Percentiles rank a stretch among this genome's conserved stretches.
Conservation (phyloP, 2,797 vertebrate species). For the Neostethus bicornis region DNA sequence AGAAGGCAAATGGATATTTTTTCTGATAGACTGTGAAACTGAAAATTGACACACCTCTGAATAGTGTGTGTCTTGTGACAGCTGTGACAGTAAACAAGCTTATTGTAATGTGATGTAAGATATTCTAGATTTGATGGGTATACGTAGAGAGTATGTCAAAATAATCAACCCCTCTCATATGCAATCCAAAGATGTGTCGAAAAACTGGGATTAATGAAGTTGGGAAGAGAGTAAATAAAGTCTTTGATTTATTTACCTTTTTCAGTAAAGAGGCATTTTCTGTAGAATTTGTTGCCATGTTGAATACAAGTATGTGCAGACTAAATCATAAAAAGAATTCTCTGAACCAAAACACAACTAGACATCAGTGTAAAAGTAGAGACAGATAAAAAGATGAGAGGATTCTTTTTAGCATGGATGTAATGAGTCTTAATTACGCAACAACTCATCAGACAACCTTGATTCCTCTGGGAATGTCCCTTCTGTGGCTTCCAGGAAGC, state of each 20-base stretch:
- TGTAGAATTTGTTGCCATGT: no score
- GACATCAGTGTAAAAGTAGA: neutral
- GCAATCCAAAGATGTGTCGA: constrained; percentile 27
- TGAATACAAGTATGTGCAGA: no score
- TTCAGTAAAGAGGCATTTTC: no score
- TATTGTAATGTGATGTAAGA: constrained; percentile 36
- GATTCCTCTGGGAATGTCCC: constrained; percentile 62
- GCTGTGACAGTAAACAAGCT: constrained; percentile 26
- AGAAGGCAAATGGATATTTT: constrained; percentile 16
- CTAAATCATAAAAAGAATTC: no score
- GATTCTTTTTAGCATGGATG: constrained; percentile 20
- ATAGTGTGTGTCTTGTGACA: constrained; percentile 27
- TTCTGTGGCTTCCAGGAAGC: constrained; percentile 55
- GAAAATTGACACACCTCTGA: constrained; percentile 22
- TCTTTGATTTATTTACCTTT: constrained; percentile 28
- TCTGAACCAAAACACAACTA: constrained; percentile 32
- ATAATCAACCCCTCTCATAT: constrained; percentile 38
- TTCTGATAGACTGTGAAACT: constrained; percentile 2
- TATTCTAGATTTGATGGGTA: constrained; percentile 33
- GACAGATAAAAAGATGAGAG: neutral
- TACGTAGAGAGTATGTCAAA: constrained; percentile 46
- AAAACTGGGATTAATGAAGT: constrained; percentile 11
- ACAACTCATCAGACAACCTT: constrained; percentile 43
- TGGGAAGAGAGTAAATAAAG: constrained; percentile 1
- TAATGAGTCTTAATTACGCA: constrained; percentile 50